These are phyloP conservation scores for Actinemys pallida DNA, from an alignment of 2,113 vertebrate genomes.

Conservation along the genomic window DNA sequence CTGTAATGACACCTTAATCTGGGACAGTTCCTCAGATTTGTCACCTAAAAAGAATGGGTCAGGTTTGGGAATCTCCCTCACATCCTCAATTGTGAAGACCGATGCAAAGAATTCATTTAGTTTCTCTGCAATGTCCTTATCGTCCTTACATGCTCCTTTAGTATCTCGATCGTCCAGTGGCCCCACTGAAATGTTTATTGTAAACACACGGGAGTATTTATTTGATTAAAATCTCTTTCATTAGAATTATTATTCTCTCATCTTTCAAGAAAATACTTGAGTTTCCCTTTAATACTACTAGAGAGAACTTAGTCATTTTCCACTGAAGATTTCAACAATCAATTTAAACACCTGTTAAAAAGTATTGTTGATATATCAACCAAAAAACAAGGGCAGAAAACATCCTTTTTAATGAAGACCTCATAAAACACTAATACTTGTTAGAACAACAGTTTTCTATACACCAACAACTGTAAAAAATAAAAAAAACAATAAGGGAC, in stretches of 20 bases:
- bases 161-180: no score
- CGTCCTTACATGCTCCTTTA: no score
- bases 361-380: background rate
- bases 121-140: no score
- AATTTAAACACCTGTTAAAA: constrained; percentile 20
- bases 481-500: background rate
- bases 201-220: background rate
- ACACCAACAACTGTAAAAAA: background rate
- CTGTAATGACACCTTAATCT: no score
- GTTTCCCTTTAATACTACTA: background rate
- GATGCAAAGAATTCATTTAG: no score
- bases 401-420: background rate
- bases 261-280: background rate
- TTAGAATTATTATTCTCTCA: background rate
- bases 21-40: no score
- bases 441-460: background rate
- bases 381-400: background rate
- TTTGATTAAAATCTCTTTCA: background rate
- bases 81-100: no score
- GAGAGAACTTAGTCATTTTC: background rate
- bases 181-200: background rate
- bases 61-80: no score
- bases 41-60: no score
- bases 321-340: background rate
- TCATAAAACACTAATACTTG: background rate